Base-by-base conservation (phyloP, 2,797 vertebrate species). In the Sparidentex hasta region DNA sequence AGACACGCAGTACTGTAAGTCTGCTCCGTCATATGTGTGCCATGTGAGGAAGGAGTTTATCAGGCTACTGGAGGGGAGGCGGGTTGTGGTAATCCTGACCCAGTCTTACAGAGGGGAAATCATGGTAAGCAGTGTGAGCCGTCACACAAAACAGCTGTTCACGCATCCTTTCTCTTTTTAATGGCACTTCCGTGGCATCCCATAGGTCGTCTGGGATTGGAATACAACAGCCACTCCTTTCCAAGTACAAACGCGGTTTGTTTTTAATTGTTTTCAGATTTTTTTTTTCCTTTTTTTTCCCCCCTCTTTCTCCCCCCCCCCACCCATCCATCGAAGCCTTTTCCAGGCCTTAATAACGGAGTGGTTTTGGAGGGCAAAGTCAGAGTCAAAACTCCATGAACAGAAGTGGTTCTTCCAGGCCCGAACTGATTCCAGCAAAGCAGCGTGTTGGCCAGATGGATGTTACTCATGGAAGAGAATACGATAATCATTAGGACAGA, bases 241-340 rank as follows among this genome's bases (percentile, higher is more conserved):
- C 71, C 70, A 83, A 94, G 87, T 93, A 93, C 91, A 94, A 94
- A 94, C 70, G 79, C 38, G 86, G 92, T 93, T 93, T 94, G 86
- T 86, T 80, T 94, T 93, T 94, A 95, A 95, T 95, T 93, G 90
- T 91, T 94, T 90, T 94, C 94, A 95, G 94, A 94, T 92, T 92
- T 33, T 33, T 33, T 8, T 33, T n/a, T n/a, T n/a, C n/a, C n/a
- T 91, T 81, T 90, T 52, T 55, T 91, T 81, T 84, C 90, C 66
- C 52, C 48, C 55, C 77, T 76, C 3, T 3, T 4, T 27, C 27
- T 4, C 29, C 29, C 29, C 29, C 29, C 29, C 6, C 29, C 29
- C 68, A 65, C 23, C 65, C 54, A 63, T 78, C 83, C 74, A 79
- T 70, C 83, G 89, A 82, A 83, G 65, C 74, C 23, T 67, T 84